Evolutionary conservation across 2,113 vertebrate species (phyloP).

Genomic region (Chroicocephalus ridibundus): DNA sequence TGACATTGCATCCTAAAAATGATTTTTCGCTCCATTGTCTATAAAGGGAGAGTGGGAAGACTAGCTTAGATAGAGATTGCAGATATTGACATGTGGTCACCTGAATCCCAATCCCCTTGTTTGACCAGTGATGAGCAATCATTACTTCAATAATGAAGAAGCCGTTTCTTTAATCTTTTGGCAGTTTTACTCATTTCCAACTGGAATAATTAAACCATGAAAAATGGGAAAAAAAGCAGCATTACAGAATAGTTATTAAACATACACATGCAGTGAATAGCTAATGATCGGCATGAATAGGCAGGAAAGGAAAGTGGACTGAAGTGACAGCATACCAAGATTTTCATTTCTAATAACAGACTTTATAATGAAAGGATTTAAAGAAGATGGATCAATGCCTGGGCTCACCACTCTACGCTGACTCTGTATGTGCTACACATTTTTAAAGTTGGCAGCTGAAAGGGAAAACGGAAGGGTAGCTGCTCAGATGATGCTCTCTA

Average conservation of each 20-base stretch:
- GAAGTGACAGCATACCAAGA: not conserved
- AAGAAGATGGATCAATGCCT: not conserved
- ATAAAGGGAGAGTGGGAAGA: not conserved
- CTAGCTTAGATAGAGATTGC: not conserved
- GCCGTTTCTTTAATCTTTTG: not conserved
- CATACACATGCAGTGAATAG: not conserved
- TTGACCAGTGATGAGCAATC: not conserved
- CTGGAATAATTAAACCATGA: not conserved
- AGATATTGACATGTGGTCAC: not conserved
- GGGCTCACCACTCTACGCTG: not conserved
- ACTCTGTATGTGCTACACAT: not conserved
- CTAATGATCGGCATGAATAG: not conserved
- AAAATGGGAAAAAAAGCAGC: not conserved
- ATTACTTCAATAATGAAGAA: conserved; percentile 11
- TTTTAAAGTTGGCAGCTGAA: not conserved
- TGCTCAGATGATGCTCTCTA: not conserved
- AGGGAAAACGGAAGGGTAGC: not conserved
- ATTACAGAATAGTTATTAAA: not conserved
- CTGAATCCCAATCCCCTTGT: not conserved
- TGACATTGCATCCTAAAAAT: not conserved
- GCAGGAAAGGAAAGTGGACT: not conserved
- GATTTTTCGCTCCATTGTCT: not conserved
- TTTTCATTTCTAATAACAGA: not conserved
- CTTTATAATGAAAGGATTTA: not conserved
- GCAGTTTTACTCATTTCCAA: not conserved